phyloP scores from a whole-genome alignment of 2,797 vertebrate species.

The Mormyrops attenuatus region DNA sequence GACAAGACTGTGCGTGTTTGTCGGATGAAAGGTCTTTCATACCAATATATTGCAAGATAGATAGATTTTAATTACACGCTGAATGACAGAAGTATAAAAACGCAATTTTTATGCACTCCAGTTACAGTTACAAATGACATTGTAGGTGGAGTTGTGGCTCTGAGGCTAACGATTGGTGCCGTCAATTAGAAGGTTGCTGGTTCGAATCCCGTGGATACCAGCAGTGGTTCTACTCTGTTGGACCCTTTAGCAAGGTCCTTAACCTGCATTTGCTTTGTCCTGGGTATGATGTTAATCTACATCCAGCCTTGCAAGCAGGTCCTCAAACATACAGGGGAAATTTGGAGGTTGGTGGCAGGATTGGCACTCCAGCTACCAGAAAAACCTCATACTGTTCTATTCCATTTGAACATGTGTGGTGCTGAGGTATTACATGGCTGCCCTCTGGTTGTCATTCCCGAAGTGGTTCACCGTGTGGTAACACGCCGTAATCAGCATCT shows the following conservation, averaged over 20 bases:
- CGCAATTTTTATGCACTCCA: background rate
- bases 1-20: background rate
- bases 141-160: background rate
- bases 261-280: background rate
- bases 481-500: background rate
- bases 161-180: background rate
- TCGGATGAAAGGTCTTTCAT: background rate
- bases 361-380: background rate
- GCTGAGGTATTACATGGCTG: background rate
- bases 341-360: background rate
- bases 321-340: background rate
- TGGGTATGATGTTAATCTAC: background rate
- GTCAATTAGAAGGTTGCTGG: background rate
- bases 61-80: constrained; percentile 4
- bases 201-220: background rate
- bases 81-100: background rate
- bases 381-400: background rate
- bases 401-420: background rate
- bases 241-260: background rate
- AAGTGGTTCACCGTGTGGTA: background rate
- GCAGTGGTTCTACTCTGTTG: background rate
- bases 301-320: background rate
- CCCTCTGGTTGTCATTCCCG: background rate
- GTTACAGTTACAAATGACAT: background rate
- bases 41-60: background rate